Evolutionary conservation across 2,888 invertebrate species (phyloP), one percentile per base, ranked within the genome.

Genomic region (Sphecodes monilicornis): DNA sequence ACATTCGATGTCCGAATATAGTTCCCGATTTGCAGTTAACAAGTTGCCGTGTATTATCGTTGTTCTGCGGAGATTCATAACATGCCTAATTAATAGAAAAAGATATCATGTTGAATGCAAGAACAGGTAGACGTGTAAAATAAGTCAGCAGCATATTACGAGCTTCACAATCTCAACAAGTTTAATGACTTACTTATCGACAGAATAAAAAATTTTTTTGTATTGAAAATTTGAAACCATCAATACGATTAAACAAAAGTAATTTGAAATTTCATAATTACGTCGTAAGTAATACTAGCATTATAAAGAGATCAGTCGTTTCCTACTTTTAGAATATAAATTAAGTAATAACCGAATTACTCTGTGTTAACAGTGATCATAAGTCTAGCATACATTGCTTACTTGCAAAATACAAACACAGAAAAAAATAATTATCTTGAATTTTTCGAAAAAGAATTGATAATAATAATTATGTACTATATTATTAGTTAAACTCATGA

Each of bases 21-120:
- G 80, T 84, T 85, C 77, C 84, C 76, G 85, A 83, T 85, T 77
- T 60, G 84, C 84, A 84, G 84, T 84, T 85, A 83, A 85, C 83
- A 80, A 66, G 80, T 83, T 83, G 86, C 80, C 82, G 82, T 71
- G 71, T 46, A 69, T 64, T 66, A 64, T 36, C 76, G 46, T 76
- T 60, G 46, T 79, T 69, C 64, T 22, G 54, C 70, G 54, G 57
- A 74, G 41, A 76, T 66, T 78, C 76, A 16, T 66, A 70, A 6
- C 32, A 41, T 50, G 22, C 39, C 26, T 77, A 64, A 76, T 64
- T 75, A 46, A 73, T 32, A 71, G 10, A 50, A 3, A 50, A n/a
- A n/a, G 68, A 71, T 75, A 77, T 50, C 43, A 71, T 50, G 41
- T 29, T 70, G 68, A 76, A 26, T 39, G 71, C 57, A 16, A 84